phyloP scores from a whole-genome alignment of 2,797 vertebrate genomes.

The Coregonus suidteri region DNA sequence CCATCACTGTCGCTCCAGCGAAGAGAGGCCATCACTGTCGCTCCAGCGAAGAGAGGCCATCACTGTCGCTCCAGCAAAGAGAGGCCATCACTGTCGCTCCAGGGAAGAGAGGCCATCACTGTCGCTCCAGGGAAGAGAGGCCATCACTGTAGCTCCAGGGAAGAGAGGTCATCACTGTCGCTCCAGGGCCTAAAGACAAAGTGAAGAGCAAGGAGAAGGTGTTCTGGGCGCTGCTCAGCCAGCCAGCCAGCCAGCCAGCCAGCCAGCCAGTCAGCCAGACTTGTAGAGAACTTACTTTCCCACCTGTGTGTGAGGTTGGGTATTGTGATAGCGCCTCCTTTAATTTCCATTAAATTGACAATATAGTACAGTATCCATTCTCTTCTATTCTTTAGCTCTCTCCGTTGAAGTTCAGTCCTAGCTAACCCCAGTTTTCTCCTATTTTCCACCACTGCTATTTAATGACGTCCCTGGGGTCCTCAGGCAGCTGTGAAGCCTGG shows the following conservation, averaged over 20 bases:
- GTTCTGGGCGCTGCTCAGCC: slow-evolving; percentile 5
- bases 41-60: background rate
- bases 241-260: slow-evolving; percentile 16
- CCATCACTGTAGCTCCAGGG: slow-evolving; percentile 12
- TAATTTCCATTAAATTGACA: background rate
- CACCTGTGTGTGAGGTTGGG: background rate
- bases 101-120: slow-evolving; percentile 33
- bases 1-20: slow-evolving; percentile 29
- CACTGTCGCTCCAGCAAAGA: slow-evolving; percentile 19
- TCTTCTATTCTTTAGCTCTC: background rate
- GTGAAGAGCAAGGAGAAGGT: background rate
- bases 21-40: slow-evolving; percentile 35
- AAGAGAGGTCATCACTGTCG: no score
- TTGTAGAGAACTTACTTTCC: background rate
- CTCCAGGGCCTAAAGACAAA: background rate
- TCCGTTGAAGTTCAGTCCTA: slow-evolving; percentile 11
- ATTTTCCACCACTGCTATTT: no score
- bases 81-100: slow-evolving; percentile 19
- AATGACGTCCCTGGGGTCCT: no score
- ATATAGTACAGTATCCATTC: background rate
- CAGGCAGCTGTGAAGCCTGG: no score
- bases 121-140: slow-evolving; percentile 32
- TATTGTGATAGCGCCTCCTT: background rate
- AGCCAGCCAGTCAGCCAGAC: background rate
- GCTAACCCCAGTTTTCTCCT: slow-evolving; percentile 8